Percentiles rank a stretch among this genome's conserved stretches.
Conservation (phyloP, 2,113 vertebrate genomes). For the human (Homo sapiens) region DNA sequence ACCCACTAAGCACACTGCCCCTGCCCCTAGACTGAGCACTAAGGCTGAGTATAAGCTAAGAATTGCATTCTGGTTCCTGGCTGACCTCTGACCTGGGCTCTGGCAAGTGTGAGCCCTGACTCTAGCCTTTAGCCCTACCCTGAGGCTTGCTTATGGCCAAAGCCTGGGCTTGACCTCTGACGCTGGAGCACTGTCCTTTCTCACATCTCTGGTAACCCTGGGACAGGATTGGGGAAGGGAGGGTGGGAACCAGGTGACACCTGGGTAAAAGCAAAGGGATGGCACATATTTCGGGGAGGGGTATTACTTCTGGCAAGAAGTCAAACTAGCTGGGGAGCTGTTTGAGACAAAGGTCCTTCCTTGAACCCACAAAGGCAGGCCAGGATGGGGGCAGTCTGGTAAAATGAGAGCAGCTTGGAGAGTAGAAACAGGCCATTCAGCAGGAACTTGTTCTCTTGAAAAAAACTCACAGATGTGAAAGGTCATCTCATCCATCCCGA, state of each 20-base stretch:
- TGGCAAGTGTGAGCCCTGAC: not conserved
- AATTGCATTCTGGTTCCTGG: not conserved
- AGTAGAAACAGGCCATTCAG: not conserved
- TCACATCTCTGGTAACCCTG: not conserved
- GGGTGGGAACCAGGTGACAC: not conserved
- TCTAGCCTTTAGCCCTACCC: not conserved
- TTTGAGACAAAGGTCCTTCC: not conserved
- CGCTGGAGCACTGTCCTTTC: not conserved
- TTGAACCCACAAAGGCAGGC: not conserved
- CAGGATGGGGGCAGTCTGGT: not conserved
- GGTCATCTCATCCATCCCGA: not conserved
- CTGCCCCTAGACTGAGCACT: not conserved
- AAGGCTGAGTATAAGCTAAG: not conserved
- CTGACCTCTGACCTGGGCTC: not conserved
- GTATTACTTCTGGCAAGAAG: not conserved
- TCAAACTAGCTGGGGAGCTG: not conserved
- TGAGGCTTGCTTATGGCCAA: constrained; percentile 21
- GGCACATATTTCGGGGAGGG: not conserved
- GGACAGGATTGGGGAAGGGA: constrained; percentile 3
- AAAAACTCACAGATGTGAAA: not conserved
- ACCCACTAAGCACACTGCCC: not conserved
- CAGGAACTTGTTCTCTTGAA: not conserved
- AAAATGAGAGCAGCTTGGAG: not conserved
- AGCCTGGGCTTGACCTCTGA: not conserved
- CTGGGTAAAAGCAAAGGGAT: not conserved